phyloP scores from a whole-genome alignment of 2,113 vertebrate species.

The Cyprinodon variegatus region DNA sequence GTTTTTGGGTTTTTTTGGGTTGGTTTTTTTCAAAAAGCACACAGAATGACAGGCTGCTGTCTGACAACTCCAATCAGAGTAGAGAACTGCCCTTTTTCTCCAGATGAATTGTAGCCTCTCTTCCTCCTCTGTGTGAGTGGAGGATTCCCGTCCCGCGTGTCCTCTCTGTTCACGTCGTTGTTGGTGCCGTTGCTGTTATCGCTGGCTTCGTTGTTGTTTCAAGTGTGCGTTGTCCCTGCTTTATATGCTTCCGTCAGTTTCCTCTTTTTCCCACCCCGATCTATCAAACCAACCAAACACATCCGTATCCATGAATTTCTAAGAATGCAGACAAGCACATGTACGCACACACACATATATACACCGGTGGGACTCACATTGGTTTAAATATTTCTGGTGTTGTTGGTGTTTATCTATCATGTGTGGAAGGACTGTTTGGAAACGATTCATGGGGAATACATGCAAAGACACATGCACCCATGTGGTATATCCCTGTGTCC shows the following conservation, averaged over 20 bases:
- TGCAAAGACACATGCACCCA: constrained; percentile 29
- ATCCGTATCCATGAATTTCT: constrained; percentile 52
- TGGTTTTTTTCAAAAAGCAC: constrained; percentile 62
- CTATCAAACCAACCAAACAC: constrained; percentile 50
- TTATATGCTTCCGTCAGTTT: constrained; percentile 63
- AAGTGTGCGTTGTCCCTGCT: constrained; percentile 65
- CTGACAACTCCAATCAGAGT: constrained; percentile 40
- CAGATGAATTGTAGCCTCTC: constrained; percentile 52
- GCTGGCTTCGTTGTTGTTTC: constrained; percentile 51
- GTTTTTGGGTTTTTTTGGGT: constrained; percentile 35
- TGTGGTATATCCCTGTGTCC: constrained; percentile 67
- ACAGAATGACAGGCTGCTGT: constrained; percentile 48
- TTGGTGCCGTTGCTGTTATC: constrained; percentile 47
- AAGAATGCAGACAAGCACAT: constrained; percentile 29
- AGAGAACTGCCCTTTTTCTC: constrained; percentile 55
- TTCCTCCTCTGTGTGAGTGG: constrained; percentile 62
- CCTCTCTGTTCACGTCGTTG: constrained; percentile 60
- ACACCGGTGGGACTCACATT: constrained; percentile 24
- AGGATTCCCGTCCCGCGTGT: constrained; percentile 62
- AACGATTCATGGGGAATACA: constrained; percentile 24
- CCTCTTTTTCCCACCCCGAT: constrained; percentile 60
- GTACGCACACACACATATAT: constrained; percentile 23
- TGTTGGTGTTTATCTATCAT: constrained; percentile 56
- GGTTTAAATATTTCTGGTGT: constrained; percentile 43
- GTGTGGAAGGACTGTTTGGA: constrained; percentile 48